A percentile compares a stretch with the other conserved stretches of the same genome.
These are phyloP conservation scores for Cephus pygmeus DNA, from an alignment of 2,888 invertebrate species.

Conservation along the genomic window DNA sequence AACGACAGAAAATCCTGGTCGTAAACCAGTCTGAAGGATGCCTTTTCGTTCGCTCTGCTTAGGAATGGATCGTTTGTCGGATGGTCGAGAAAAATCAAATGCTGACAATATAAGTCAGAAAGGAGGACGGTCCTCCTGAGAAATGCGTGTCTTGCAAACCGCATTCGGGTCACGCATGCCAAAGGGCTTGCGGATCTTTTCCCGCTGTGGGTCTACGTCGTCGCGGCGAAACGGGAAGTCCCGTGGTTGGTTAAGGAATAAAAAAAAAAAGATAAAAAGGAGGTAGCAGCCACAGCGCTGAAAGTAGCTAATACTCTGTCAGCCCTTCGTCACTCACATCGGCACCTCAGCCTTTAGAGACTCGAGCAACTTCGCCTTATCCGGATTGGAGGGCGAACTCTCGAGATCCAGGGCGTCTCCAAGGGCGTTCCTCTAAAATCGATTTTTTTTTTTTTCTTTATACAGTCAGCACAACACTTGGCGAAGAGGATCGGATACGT, in stretches of 20 bases:
- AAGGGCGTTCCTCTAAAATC: background rate
- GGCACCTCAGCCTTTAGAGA: background rate
- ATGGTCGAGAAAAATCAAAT: slow-evolving; percentile 2
- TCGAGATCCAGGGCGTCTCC: background rate
- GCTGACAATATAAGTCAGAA: slow-evolving; percentile 7
- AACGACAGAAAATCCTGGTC: background rate
- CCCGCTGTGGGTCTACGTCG: background rate
- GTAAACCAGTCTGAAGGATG: background rate
- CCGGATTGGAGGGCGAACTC: background rate
- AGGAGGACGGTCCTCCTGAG: background rate
- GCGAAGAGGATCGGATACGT: too few species aligned
- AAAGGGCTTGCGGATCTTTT: slow-evolving; percentile 12
- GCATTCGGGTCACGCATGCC: slow-evolving; percentile 48
- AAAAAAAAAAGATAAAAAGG: slow-evolving; percentile 6
- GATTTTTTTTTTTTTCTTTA: background rate
- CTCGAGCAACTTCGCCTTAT: background rate
- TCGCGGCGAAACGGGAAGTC: background rate
- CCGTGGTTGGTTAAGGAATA: slow-evolving; percentile 6
- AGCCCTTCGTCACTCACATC: slow-evolving; percentile 37
- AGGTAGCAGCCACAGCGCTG: background rate
- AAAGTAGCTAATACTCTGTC: slow-evolving; percentile 42
- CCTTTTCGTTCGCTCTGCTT: background rate
- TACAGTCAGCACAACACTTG: background rate
- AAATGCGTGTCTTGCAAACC: slow-evolving; percentile 16
- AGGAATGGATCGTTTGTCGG: background rate